Evolutionary conservation across 2,113 vertebrate species (phyloP), one percentile per base, ranked within the genome.

Genomic region (Coptodon bakossiorum): DNA sequence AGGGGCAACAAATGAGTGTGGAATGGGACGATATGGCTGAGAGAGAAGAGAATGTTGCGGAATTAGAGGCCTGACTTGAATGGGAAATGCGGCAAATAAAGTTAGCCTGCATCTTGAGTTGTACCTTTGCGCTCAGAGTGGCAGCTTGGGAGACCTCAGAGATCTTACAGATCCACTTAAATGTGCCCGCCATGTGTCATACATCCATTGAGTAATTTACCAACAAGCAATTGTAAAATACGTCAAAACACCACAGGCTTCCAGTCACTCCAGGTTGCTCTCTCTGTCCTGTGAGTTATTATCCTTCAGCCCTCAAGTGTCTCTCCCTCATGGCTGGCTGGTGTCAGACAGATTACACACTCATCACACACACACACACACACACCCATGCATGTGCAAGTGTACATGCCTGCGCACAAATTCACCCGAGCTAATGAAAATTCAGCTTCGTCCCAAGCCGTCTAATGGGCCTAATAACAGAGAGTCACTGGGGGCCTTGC

Each of bases 381-480:
- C 91, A 91, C 90, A 92, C 61, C 89, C 57, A 90, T n/a, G 43
- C 43, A 31, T 80, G n/a, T 16, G 36, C 87, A 68, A 13, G 53
- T 24, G 38, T 85, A 84, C 81, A 76, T 17, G 52, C 84, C 81
- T 78, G 87, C 81, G 68, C 90, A 90, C 94, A 91, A 89, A 81
- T 91, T 94, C 80, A 59, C 91, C 54, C 9, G 76, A 84, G 91
- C 95, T 95, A 95, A 96, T 96, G 93, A 94, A 94, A 96, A 95
- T 94, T 95, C 95, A 86, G 90, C 92, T 91, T 94, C 93, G 91
- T 93, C 92, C 92, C 31, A 36, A 83, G 88, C 87, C 83, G 85
- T 91, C 91, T 97, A 95, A 96, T 96, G 91, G 94, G 88, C 88
- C 90, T 95, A 95, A 95, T 96, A 94, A 94, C 91, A 85, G 90